These are phyloP conservation scores for Anguilla japonica DNA, from an alignment of 2,113 vertebrate species.

Conservation along the genomic window DNA sequence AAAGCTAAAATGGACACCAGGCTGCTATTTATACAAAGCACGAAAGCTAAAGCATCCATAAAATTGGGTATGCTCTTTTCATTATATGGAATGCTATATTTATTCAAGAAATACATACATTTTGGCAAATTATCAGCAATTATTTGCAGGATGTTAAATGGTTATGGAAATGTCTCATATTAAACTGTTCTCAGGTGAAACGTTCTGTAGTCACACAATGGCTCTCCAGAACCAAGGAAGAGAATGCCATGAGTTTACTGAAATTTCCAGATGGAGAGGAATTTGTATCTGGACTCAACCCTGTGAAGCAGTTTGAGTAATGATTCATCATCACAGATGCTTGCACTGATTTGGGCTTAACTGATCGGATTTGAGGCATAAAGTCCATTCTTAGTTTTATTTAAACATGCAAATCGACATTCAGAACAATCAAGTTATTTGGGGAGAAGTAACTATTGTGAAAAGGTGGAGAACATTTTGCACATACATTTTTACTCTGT, in stretches of 20 bases:
- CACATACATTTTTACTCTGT: no score
- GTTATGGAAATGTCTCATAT: constrained; percentile 43
- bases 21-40: no score
- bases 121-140: no score
- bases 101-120: no score
- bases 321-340: constrained; percentile 74
- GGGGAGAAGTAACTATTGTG: not conserved
- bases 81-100: no score
- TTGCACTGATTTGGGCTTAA: constrained; percentile 72
- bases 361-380: constrained; percentile 72
- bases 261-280: constrained; percentile 69
- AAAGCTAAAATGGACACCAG: no score
- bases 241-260: constrained; percentile 54
- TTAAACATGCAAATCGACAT: constrained; percentile 37
- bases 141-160: no score
- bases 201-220: constrained; percentile 55
- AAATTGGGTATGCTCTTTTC: no score
- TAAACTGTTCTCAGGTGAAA: constrained; percentile 44
- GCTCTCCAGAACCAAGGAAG: constrained; percentile 63
- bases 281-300: constrained; percentile 63
- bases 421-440: not conserved
- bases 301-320: constrained; percentile 73
- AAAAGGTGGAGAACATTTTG: not conserved
- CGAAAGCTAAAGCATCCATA: no score
- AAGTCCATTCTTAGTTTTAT: constrained; percentile 78